These are phyloP conservation scores for Podarcis muralis DNA, from an alignment of 2,113 vertebrate genomes.

Conservation along the genomic window DNA sequence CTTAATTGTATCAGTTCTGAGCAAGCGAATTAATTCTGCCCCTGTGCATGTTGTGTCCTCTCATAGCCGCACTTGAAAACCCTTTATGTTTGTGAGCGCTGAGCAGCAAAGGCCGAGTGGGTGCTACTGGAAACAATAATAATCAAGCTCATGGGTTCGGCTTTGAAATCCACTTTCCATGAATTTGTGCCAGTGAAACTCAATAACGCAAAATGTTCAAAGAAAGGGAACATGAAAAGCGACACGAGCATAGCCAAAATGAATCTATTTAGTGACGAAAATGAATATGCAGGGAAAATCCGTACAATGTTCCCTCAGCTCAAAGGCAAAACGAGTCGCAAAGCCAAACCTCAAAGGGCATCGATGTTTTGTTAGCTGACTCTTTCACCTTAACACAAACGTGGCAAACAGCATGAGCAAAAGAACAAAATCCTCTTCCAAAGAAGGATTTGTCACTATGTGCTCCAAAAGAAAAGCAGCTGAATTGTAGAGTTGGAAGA, in stretches of 20 bases:
- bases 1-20: neutral
- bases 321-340: neutral
- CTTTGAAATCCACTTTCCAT: constrained; percentile 44
- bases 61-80: constrained; percentile 4
- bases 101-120: neutral
- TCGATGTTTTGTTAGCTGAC: constrained; percentile 29
- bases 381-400: constrained; percentile 14
- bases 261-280: constrained; percentile 16
- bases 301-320: constrained; percentile 12
- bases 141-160: neutral
- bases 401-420: neutral
- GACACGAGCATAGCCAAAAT: constrained; percentile 22
- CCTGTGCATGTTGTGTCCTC: constrained; percentile 5
- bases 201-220: constrained; percentile 37
- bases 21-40: constrained; percentile 7
- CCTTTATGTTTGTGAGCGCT: constrained; percentile 7
- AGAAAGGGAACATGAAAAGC: constrained; percentile 31
- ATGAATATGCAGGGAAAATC: neutral
- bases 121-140: constrained; percentile 10
- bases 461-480: neutral
- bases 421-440: neutral
- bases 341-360: constrained; percentile 19
- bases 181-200: constrained; percentile 41
- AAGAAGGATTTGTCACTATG: neutral
- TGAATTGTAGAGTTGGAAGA: no score